A percentile compares a stretch with the other conserved stretches of the same genome.
Evolutionary conservation across 2,888 invertebrate species (phyloP).

Genomic region (Stratiomys singularior): DNA sequence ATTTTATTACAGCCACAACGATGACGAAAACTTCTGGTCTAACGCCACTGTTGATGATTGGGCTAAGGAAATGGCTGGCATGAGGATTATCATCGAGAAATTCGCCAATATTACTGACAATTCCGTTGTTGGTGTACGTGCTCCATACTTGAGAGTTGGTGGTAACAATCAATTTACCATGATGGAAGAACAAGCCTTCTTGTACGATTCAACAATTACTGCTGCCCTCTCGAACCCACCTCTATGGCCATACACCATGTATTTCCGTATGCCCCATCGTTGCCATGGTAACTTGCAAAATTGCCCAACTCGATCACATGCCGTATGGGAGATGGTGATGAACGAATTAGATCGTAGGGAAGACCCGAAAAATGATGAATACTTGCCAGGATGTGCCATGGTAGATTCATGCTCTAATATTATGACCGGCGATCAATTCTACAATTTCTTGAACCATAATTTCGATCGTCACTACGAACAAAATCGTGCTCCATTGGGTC

Average conservation of each 20-base stretch:
- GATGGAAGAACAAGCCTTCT: constrained; percentile 96
- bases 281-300: constrained; percentile 93
- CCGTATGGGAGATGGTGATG: constrained; percentile 97
- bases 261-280: constrained; percentile 94
- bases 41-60: constrained; percentile 91
- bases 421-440: constrained; percentile 91
- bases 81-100: constrained; percentile 90
- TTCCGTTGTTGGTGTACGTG: constrained; percentile 90
- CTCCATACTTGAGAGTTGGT: constrained; percentile 90
- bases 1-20: constrained; percentile 76
- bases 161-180: constrained; percentile 97
- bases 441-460: constrained; percentile 93
- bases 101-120: constrained; percentile 90
- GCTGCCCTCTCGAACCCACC: constrained; percentile 91
- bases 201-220: constrained; percentile 95
- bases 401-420: constrained; percentile 95
- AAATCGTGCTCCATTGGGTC: constrained; percentile 87
- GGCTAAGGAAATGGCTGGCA: constrained; percentile 95
- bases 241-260: constrained; percentile 98
- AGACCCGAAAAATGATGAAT: constrained; percentile 89
- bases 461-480: constrained; percentile 92
- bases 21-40: constrained; percentile 92
- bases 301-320: constrained; percentile 91
- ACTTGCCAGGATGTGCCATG: constrained; percentile 92
- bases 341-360: constrained; percentile 92